Evolutionary conservation across 2,113 vertebrate genomes (phyloP).

Genomic region (Varanus salvator): DNA sequence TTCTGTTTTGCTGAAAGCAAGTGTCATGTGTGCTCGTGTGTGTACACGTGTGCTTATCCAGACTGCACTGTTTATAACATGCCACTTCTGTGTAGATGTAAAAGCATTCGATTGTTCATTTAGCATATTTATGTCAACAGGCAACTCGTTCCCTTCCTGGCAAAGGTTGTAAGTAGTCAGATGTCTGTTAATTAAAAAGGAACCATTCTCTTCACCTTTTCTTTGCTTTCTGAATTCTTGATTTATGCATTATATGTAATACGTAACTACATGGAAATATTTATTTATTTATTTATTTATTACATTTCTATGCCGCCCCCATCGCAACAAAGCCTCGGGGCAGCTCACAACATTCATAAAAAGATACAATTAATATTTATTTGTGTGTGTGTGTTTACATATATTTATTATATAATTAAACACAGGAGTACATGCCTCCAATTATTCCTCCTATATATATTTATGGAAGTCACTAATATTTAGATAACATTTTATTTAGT

Average conservation of each 20-base stretch:
- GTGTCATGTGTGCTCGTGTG: background rate
- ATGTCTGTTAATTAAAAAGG: background rate
- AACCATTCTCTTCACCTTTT: background rate
- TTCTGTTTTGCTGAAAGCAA: background rate
- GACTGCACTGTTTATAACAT: background rate
- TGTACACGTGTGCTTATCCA: background rate
- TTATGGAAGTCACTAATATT: background rate
- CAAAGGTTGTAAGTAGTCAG: background rate
- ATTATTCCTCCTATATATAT: background rate
- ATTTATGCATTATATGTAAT: background rate
- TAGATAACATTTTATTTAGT: no score
- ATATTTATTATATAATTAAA: background rate
- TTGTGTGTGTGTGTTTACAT: no score
- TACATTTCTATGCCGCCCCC: no score
- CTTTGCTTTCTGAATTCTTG: background rate
- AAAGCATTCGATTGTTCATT: background rate
- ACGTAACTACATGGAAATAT: no score
- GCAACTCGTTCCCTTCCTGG: background rate
- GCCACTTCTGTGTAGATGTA: background rate
- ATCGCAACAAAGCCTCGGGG: no score
- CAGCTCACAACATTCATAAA: no score
- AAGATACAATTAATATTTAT: no score
- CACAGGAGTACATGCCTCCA: background rate
- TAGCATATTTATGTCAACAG: background rate
- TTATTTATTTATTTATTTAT: no score